Base-by-base conservation (phyloP, 2,888 invertebrate genomes). In the Belgica antarctica region DNA sequence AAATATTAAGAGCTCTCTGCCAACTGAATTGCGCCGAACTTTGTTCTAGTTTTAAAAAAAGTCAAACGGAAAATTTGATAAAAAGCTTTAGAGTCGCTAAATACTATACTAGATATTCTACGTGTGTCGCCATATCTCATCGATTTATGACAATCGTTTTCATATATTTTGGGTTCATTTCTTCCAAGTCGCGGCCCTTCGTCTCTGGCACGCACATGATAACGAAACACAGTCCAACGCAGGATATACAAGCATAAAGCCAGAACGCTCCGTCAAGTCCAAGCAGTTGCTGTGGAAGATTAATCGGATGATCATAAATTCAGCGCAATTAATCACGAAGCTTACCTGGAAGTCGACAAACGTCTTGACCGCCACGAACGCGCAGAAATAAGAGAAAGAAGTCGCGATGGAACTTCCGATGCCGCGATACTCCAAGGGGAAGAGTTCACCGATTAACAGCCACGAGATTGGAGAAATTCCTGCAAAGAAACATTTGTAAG, bases 191-290 rank as follows among this genome's bases (percentile, higher is more conserved):
- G 74, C 89, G 89, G 0, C 94, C 94, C 78, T 92, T 94, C 2
- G 95, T 95, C 81, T 95, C 94, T 0, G 94, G 94, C 7, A 95
- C 90, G 77, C 88, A 90, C 76, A 89, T 88, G 1, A 90, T 89
- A 1, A 94, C 90, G 78, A 94, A 94, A 77, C 92, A 87, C 10
- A 93, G 81, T 17, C 92, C 90, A 24, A 89, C 85, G 0, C 92
- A 86, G 61, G 92, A 90, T 76, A 92, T 87, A 69, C 87, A 87
- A 0, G 92, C 89, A 78, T 94, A 95, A 72, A 94, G 81, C 90
- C 92, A 93, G 79, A 94, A 95, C 1, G 92, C 90, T 1, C 92
- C 93, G 76, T 90, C 88, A 31, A 91, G 80, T 0, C 91, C 90
- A 27, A 92, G 80, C 62, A 85, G 80, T 78, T 89, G 82, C 71